Conservation (phyloP, 2,113 vertebrate species). For the Eurypyga helias region DNA sequence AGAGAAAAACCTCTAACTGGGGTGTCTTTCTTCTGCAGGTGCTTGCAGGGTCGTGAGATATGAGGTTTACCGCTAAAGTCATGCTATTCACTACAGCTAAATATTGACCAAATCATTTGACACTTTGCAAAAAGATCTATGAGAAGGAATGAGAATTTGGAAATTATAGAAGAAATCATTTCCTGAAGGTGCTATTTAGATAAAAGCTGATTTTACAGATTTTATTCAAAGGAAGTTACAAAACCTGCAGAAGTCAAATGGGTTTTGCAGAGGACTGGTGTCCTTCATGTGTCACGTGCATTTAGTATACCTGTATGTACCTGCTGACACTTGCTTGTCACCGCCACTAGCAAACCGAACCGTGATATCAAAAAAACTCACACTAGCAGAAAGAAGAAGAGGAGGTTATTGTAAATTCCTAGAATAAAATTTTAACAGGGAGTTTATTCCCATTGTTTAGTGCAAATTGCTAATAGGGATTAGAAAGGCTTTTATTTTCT, state of each 20-base stretch:
- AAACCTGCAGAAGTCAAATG: not conserved
- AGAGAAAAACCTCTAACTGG: not conserved
- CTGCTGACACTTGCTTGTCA: not conserved
- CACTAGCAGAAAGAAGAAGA: not conserved
- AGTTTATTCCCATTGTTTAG: slow-evolving; percentile 30
- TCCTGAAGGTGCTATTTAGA: not conserved
- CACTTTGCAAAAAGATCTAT: not conserved
- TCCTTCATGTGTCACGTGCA: not conserved
- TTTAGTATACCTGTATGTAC: not conserved
- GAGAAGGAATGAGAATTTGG: not conserved
- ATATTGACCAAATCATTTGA: not conserved
- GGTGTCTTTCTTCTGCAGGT: not conserved
- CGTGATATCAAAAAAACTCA: not conserved
- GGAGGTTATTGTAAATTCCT: not conserved
- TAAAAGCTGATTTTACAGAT: not conserved
- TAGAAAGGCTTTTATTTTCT: slow-evolving; percentile 19
- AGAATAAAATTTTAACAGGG: slow-evolving; percentile 9
- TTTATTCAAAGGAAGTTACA: not conserved
- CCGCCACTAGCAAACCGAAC: not conserved
- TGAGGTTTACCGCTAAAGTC: not conserved
- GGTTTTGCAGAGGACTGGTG: accelerated
- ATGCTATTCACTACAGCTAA: not conserved
- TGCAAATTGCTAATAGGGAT: slow-evolving; percentile 26
- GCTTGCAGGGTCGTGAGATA: not conserved
- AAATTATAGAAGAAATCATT: not conserved